phyloP scores from a whole-genome alignment of 2,797 vertebrate species.

The Notolepis coatsorum region DNA sequence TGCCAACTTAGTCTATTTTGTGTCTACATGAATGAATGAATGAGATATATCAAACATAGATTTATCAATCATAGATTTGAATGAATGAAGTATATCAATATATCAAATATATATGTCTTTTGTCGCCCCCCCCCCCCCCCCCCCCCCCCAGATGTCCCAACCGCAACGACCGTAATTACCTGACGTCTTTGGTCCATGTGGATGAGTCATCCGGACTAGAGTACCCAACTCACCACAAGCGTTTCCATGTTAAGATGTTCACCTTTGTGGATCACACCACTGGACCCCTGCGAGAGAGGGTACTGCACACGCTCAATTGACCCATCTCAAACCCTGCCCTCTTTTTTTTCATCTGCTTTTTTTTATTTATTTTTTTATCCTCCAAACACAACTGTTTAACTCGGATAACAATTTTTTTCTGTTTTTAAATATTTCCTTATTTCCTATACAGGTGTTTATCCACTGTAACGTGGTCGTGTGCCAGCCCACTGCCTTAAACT shows the following conservation, averaged over 20 bases:
- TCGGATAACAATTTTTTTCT: fast-evolving
- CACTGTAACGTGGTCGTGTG: constrained; percentile 74
- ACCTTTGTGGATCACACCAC: constrained; percentile 59
- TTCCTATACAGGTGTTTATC: constrained; percentile 65
- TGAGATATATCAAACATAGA: neutral
- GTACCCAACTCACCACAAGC: constrained; percentile 64
- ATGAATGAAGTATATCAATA: neutral
- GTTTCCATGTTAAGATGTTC: constrained; percentile 79
- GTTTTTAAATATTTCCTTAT: neutral
- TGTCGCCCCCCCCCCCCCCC: neutral
- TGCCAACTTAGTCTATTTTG: too few relatives aligned
- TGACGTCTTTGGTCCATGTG: constrained; percentile 53
- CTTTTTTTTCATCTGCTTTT: too few relatives aligned
- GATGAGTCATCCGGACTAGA: constrained; percentile 35
- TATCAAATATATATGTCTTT: too few relatives aligned
- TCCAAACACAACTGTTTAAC: neutral
- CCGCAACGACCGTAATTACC: constrained; percentile 65
- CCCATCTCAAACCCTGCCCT: too few relatives aligned
- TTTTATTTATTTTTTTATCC: neutral
- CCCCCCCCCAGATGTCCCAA: constrained; percentile 67
- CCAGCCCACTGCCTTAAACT: constrained; percentile 23
- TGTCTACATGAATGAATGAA: too few relatives aligned
- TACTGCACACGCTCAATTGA: too few relatives aligned
- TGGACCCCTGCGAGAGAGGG: neutral
- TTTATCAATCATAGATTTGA: neutral